Conservation (phyloP, 2,113 vertebrate genomes). For the Pelecanoides urinatrix region DNA sequence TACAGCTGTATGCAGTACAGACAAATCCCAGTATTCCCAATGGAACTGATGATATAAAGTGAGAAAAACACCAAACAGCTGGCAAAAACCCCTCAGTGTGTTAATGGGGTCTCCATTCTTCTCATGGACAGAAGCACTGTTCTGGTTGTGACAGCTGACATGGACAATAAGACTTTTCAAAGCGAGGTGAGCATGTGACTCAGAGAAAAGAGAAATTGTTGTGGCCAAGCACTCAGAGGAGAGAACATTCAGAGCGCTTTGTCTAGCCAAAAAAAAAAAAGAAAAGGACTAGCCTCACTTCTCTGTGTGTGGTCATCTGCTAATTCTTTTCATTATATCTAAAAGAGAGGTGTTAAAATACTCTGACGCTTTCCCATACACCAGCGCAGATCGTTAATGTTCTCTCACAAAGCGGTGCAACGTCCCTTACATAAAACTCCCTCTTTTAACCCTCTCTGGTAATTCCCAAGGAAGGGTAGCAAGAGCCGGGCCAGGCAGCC, state of each 20-base stretch:
- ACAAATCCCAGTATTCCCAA: neutral
- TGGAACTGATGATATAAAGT: neutral
- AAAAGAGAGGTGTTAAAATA: neutral
- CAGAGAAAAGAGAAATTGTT: neutral
- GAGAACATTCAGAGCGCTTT: neutral
- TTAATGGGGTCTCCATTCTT: neutral
- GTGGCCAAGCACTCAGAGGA: neutral
- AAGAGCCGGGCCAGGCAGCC: neutral
- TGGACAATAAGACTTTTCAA: neutral
- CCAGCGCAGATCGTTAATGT: neutral
- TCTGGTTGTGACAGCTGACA: neutral
- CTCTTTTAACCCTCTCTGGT: neutral
- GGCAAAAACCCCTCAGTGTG: neutral
- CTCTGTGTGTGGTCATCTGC: neutral
- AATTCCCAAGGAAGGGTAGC: neutral
- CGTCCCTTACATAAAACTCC: neutral
- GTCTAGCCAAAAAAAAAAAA: neutral
- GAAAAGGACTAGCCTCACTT: neutral
- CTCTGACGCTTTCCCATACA: neutral
- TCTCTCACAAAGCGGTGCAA: neutral
- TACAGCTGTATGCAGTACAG: neutral
- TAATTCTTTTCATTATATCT: neutral
- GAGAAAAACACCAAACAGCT: neutral
- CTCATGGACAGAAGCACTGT: neutral
- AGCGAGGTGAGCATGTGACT: neutral